Percentiles rank a stretch among this genome's conserved stretches.
These are phyloP conservation scores for Scylla paramamosain DNA, from an alignment of 1,140 invertebrate genomes.

Conservation along the genomic window DNA sequence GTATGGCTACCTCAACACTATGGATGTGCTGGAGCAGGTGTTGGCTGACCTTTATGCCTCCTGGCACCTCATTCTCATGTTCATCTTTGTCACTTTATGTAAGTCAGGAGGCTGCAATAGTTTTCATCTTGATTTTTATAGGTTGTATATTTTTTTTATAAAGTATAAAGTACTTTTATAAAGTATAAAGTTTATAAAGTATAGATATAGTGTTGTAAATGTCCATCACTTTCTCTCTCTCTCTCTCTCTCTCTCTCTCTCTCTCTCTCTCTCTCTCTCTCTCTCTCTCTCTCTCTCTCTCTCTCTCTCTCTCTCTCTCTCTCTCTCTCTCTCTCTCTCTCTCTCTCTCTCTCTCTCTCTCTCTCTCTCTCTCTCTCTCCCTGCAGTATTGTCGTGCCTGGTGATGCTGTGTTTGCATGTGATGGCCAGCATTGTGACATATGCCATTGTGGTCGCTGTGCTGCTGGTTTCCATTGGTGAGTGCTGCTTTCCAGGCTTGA, in stretches of 20 bases:
- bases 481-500: neutral
- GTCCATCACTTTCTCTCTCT: too few relatives aligned
- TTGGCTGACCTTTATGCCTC: slow-evolving; percentile 70
- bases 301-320: too few relatives aligned
- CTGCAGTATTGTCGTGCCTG: slow-evolving; percentile 58
- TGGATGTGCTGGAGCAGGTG: slow-evolving; percentile 68
- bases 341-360: too few relatives aligned
- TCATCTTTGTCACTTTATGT: slow-evolving; percentile 67
- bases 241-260: neutral
- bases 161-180: neutral
- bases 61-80: slow-evolving; percentile 68
- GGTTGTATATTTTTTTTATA: neutral
- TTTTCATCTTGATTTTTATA: neutral
- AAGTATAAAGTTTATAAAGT: neutral
- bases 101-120: neutral
- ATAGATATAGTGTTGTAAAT: too few relatives aligned
- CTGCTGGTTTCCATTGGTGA: slow-evolving; percentile 51
- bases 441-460: slow-evolving; percentile 61
- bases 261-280: too few relatives aligned
- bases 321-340: neutral
- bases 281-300: neutral
- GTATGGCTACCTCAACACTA: slow-evolving; percentile 68
- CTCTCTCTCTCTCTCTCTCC: neutral
- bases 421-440: slow-evolving; percentile 53
- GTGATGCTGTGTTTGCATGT: slow-evolving; percentile 66